Evolutionary conservation across 2,113 vertebrate species (phyloP).

Genomic region (Poeciliopsis turrubarensis): DNA sequence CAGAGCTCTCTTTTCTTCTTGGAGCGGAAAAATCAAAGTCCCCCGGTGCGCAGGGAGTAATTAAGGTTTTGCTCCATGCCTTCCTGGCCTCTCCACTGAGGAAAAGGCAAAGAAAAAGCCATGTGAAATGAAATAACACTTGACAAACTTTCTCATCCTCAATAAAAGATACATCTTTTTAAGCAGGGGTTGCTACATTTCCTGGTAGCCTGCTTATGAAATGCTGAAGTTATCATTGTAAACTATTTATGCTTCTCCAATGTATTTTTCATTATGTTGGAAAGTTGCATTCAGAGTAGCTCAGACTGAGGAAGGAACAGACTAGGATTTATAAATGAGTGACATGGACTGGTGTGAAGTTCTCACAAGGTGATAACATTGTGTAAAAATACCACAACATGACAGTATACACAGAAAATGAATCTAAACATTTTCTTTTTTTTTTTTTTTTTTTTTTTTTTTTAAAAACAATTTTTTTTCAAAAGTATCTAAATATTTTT

Average conservation of each 20-base stretch:
- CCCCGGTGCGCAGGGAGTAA: slow-evolving; percentile 74
- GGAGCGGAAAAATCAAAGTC: slow-evolving; percentile 72
- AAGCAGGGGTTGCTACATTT: neutral
- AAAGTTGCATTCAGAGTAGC: slow-evolving; percentile 17
- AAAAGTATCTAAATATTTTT: too few species aligned
- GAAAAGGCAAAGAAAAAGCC: slow-evolving; percentile 25
- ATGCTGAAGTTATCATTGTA: slow-evolving; percentile 3
- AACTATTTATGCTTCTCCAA: neutral
- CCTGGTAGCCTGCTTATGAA: slow-evolving; percentile 12
- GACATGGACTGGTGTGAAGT: neutral
- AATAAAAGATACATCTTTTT: slow-evolving; percentile 15
- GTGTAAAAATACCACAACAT: neutral
- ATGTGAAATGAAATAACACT: slow-evolving; percentile 42
- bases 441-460: neutral
- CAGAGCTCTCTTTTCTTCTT: slow-evolving; percentile 50
- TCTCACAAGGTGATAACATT: too few species aligned
- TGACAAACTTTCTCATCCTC: slow-evolving; percentile 18
- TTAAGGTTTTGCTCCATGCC: slow-evolving; percentile 74
- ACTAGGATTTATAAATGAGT: neutral
- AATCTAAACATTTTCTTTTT: neutral
- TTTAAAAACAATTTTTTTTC: too few species aligned
- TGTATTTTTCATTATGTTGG: slow-evolving; percentile 1
- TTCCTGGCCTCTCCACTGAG: slow-evolving; percentile 61
- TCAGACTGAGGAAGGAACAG: slow-evolving; percentile 35
- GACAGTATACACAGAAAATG: neutral